Conservation (phyloP, 2,797 vertebrate genomes). For the Sparus aurata region DNA sequence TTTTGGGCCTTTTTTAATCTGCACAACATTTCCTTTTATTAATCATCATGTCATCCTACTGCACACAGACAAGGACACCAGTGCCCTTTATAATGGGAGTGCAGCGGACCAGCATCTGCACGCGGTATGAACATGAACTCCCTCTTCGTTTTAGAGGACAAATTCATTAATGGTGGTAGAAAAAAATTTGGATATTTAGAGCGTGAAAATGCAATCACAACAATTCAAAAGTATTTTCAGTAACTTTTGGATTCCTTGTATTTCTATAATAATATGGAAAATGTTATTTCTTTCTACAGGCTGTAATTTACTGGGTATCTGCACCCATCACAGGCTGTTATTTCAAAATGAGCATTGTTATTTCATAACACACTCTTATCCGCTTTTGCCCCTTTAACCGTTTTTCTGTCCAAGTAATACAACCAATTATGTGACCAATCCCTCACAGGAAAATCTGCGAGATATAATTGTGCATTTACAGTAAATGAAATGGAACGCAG, state of each 20-base stretch:
- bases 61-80: conserved; percentile 38
- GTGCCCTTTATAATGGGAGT: conserved; percentile 40
- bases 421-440: conserved; percentile 22
- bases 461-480: conserved; percentile 23
- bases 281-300: conserved; percentile 15
- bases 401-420: conserved; percentile 7
- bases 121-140: conserved; percentile 40
- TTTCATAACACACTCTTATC: conserved; percentile 9
- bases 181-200: conserved; percentile 11
- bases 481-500: conserved; percentile 45
- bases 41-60: conserved; percentile 35
- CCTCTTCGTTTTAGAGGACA: conserved; percentile 53
- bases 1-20: conserved; percentile 30
- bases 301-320: conserved; percentile 24
- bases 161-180: conserved; percentile 48
- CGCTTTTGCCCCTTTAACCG: neutral
- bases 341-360: conserved; percentile 38
- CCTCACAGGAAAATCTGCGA: neutral
- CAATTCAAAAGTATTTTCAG: conserved; percentile 20
- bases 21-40: conserved; percentile 43
- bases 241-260: neutral
- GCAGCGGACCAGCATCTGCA: conserved; percentile 53
- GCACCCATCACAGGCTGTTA: conserved; percentile 25
- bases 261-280: conserved; percentile 24
- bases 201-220: conserved; percentile 8